Base-by-base conservation (phyloP, 1,140 invertebrate genomes). In the Trichogramma pretiosum region DNA sequence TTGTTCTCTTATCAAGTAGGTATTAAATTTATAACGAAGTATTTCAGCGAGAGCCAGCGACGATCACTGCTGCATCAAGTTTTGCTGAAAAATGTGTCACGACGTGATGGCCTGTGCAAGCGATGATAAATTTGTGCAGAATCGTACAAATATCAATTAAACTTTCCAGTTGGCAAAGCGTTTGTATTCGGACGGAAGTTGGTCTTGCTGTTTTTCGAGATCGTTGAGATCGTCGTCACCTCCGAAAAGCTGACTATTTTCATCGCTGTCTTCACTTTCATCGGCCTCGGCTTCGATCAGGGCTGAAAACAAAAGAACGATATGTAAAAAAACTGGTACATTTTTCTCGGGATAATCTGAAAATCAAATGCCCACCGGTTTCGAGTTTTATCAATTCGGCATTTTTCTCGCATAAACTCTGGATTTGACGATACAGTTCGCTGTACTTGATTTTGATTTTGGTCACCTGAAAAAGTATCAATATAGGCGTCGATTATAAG, bases 111-210 rank as follows among this genome's bases (percentile, higher is more conserved):
- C 26, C 26, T 8, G n/a, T 30, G n/a, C 7, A 30, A 9, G 7
- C 7, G n/a, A 30, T 8, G n/a, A 30, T 8, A 9, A 30, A 30
- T 13, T 13, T 8, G n/a, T 8, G 7, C 13, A 30, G 7, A 30
- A 30, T 30, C 13, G n/a, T n/a, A n/a, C n/a, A n/a, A n/a, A n/a
- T 28, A 28, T 28, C 5, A 32, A 32, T 26, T 51, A 51, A 30
- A 51, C 42, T 46, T 46, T 46, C 49, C 49, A 51, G 1, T 43
- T 51, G 37, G 46, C 44, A n/a, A 46, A 51, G 13, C 49, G 43
- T 34, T 51, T 51, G 28, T 42, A 51, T 42, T 51, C 30, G 13
- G 17, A 10, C 5, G 45, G 44, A 19, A 52, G 24, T 16, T 52
- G 44, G 24, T 47, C 44, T 26, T 38, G 37, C 7, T 44, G 40